Evolutionary conservation across 2,797 vertebrate species (phyloP), one percentile per base, ranked within the genome.

Genomic region (Mallotus villosus): DNA sequence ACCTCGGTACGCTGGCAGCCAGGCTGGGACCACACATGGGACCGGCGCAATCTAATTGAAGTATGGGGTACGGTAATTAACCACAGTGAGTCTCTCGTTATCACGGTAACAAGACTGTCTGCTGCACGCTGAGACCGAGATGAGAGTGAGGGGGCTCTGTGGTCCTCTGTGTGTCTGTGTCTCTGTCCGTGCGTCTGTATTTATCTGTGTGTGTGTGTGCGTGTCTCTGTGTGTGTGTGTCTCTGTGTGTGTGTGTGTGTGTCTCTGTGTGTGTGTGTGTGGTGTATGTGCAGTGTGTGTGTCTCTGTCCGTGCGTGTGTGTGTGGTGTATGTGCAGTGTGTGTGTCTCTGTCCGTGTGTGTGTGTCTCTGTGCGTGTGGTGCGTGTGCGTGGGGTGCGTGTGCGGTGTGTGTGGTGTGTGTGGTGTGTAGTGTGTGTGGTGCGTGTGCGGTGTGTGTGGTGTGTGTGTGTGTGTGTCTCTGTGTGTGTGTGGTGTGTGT

Each of bases 1-100:
- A 75, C 74, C 73, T 78, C 78, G 72, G 82, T 80, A 85, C 73
- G 73, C 73, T 77, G 24, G 68, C 66, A 46, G 22, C 82, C 86
- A 88, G 89, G 89, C 73, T 63, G 88, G 83, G 87, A 87, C 82
- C 81, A 76, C 74, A 81, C 84, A 82, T 86, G 78, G 37, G 37
- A 41, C 37, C 2, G 37, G 7, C 9, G 37, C 37, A 41, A 11
- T 41, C 75, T 91, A 92, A 92, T 91, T 89, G 87, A 92, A 93
- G 89, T 87, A 82, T 86, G 87, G 82, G 81, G 72, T 84, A 74
- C 85, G 88, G 85, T 91, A 91, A 92, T 92, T 91, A 91, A 88
- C 82, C 81, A 88, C 67, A 85, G 75, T 88, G 88, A 86, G 78
- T 76, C 78, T 84, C 84, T 91, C 86, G 91, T 93, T 92, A 92